Evolutionary conservation across 2,797 vertebrate genomes (phyloP).

Genomic region (Cossypha dichroa): DNA sequence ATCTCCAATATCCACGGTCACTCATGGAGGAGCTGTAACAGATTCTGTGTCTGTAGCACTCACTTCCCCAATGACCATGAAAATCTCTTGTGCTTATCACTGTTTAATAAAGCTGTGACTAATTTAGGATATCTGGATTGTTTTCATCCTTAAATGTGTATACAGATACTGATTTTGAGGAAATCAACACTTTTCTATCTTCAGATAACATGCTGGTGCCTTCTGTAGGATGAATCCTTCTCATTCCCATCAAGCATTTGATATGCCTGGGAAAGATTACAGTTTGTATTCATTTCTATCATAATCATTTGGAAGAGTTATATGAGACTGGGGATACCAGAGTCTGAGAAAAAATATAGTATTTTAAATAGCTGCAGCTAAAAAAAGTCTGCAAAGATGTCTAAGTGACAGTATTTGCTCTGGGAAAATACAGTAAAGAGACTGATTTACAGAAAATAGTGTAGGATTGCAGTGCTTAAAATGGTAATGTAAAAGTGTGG

Average conservation of each 20-base stretch:
- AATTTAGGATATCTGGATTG: neutral
- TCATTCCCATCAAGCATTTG: neutral
- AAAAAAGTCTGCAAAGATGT: neutral
- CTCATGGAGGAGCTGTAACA: neutral
- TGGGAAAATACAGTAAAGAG: neutral
- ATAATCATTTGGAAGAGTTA: slow-evolving; percentile 9
- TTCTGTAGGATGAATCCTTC: neutral
- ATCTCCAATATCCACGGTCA: neutral
- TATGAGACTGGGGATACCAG: neutral
- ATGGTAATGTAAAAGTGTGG: neutral
- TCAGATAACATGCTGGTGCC: neutral
- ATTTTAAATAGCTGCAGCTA: neutral
- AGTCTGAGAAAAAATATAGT: neutral
- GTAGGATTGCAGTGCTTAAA: neutral
- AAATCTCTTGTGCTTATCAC: neutral
- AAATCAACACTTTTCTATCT: neutral
- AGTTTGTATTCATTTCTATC: neutral
- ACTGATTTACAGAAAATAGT: neutral
- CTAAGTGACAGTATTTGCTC: neutral
- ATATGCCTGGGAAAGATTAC: slow-evolving; percentile 3
- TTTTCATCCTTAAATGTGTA: neutral
- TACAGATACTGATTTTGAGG: neutral
- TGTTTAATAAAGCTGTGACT: slow-evolving; percentile 5
- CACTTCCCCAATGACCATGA: neutral
- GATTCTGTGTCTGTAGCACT: neutral